These are phyloP conservation scores for Steinernema carpocapsae DNA, from an alignment of 2,888 invertebrate genomes.

Conservation along the genomic window DNA sequence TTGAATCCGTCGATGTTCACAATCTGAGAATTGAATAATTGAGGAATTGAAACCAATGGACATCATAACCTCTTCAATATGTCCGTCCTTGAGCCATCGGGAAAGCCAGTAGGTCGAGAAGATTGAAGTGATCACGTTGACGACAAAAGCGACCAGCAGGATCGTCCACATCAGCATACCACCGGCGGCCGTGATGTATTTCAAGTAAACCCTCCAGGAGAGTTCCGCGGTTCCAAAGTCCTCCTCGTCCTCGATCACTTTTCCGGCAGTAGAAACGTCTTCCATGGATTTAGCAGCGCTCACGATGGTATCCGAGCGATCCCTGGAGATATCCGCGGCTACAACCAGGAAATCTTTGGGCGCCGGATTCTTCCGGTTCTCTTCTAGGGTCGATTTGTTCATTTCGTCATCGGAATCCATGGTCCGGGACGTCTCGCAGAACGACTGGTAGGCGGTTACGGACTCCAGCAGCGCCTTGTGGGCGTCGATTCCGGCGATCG, in stretches of 20 bases:
- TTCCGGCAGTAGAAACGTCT: conserved; percentile 56
- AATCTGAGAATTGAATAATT: conserved; percentile 37
- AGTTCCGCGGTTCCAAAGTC: conserved; percentile 54
- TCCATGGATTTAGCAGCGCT: conserved; percentile 32
- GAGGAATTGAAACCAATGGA: not conserved
- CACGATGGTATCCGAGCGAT: conserved; percentile 21
- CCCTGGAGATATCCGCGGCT: conserved; percentile 11
- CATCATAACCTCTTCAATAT: conserved; percentile 48
- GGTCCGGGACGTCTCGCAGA: conserved; percentile 1
- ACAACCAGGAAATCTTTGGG: conserved; percentile 34
- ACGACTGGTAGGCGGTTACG: conserved; percentile 14
- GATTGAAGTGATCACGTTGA: conserved; percentile 73
- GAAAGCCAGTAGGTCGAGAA: conserved; percentile 76
- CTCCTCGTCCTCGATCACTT: conserved; percentile 69
- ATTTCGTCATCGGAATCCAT: not conserved
- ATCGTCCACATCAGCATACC: conserved; percentile 69
- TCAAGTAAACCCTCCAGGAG: conserved; percentile 17
- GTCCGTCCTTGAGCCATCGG: conserved; percentile 73
- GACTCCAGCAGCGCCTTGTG: conserved; percentile 72
- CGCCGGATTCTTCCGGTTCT: conserved; percentile 34
- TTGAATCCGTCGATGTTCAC: conserved; percentile 72
- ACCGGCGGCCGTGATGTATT: conserved; percentile 74
- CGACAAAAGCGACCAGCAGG: conserved; percentile 70
- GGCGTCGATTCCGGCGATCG: conserved; percentile 73
- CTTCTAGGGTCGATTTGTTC: conserved; percentile 36